phyloP scores from a whole-genome alignment of 1,140 invertebrate species.

The Lucilia sericata region DNA sequence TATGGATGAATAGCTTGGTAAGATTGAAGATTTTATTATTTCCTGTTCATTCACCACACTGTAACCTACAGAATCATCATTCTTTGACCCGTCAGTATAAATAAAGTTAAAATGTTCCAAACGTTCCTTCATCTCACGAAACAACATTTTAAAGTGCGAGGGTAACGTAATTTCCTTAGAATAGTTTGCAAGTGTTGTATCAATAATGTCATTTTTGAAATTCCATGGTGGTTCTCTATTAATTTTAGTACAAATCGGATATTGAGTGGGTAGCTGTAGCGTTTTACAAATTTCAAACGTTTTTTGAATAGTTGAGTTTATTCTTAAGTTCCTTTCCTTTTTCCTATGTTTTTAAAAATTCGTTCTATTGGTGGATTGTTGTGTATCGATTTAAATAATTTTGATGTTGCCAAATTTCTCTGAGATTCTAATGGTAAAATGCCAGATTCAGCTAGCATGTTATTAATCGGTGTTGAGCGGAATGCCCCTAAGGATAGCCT shows the following conservation, averaged over 20 bases:
- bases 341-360: slow-evolving; percentile 7
- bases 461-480: slow-evolving; percentile 34
- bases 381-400: too few species aligned
- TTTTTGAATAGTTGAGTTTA: not conserved
- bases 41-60: not conserved
- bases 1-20: slow-evolving; percentile 16
- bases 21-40: too few species aligned
- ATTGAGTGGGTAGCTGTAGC: too few species aligned
- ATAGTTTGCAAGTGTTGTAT: not conserved
- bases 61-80: too few species aligned
- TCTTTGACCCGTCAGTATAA: not conserved
- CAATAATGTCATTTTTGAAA: not conserved
- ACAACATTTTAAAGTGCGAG: not conserved
- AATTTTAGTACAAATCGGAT: not conserved
- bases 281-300: too few species aligned
- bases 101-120: not conserved
- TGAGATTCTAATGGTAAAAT: slow-evolving; percentile 34
- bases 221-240: not conserved
- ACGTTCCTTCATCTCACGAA: not conserved
- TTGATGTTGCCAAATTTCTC: too few species aligned
- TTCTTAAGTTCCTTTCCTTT: not conserved
- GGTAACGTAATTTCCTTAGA: not conserved
- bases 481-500: too few species aligned
- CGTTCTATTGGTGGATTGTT: too few species aligned
- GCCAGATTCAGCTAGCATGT: slow-evolving; percentile 27